Base-by-base conservation (phyloP, 2,888 invertebrate species). In the Eumerus sabulonum region DNA sequence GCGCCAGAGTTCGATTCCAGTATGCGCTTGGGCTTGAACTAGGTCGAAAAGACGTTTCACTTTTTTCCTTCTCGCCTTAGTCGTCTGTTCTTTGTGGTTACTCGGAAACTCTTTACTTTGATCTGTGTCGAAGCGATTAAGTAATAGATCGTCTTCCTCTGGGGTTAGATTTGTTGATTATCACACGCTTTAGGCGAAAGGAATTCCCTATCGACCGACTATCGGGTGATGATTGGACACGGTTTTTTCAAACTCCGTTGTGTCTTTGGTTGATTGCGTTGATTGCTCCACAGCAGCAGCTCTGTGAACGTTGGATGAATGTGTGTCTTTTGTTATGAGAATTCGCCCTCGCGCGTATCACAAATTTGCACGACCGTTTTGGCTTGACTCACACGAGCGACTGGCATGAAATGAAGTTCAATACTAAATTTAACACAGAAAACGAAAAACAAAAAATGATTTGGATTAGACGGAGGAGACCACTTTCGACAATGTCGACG, bases 1-100 rank as follows among this genome's bases (percentile, higher is more conserved):
- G 68, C 68, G 74, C 74, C 79, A 70, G 40, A 47, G 57, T 72
- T 71, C 68, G 70, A 59, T 27, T 59, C 57, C 50, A 12, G 48
- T 38, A 48, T 51, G 57, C 38, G 59, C 9, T 62, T 48, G 5
- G 3, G 67, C 60, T 51, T 54, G 63, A 79, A 60, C 68, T 79
- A 79, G 79, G 79, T 79, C 79, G 74, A 72, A 66, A 67, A 72
- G 67, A 57, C 74, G 74, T 79, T 79, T 79, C 79, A 79, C 79
- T 79, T 79, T 68, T 77, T n/a, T 36, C 63, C 36, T 47, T 38
- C 36, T 40, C 19, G 14, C 42, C 36, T 51, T 51, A 12, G 48
- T 63, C 48, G 38, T 47, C 48, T 9, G 48, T 63, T 44, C 48
- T 47, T 42, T 38, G 19, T 19, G 60, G 63, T 54, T 74, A 63